phyloP scores from a whole-genome alignment of 2,113 vertebrate genomes.

The Hemicordylus capensis region DNA sequence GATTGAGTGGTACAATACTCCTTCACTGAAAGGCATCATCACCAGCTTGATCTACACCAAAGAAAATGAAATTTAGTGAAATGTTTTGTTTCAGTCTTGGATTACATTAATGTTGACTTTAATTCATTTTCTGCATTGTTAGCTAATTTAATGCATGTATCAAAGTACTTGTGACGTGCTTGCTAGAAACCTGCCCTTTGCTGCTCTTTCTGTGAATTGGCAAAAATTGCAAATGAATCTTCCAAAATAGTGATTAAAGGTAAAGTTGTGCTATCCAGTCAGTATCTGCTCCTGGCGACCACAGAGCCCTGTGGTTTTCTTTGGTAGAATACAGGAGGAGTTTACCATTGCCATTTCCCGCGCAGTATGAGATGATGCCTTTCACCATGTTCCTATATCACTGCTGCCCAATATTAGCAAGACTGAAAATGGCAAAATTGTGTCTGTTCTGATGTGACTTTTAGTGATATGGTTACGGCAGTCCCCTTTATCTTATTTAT shows the following conservation, averaged over 20 bases:
- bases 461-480: too few species aligned
- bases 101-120: neutral
- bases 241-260: neutral
- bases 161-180: neutral
- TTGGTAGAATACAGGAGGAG: too few species aligned
- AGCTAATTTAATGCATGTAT: neutral
- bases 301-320: too few species aligned
- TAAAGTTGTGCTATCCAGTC: too few species aligned
- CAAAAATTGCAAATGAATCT: neutral
- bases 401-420: too few species aligned
- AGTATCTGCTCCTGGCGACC: too few species aligned
- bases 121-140: neutral
- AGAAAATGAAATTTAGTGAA: neutral
- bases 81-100: neutral
- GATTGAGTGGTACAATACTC: neutral
- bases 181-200: conserved; percentile 15
- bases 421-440: neutral
- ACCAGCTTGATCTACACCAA: neutral
- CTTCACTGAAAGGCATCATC: neutral
- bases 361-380: too few species aligned
- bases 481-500: too few species aligned
- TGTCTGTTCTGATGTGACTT: too few species aligned
- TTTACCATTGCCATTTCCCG: too few species aligned
- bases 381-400: too few species aligned
- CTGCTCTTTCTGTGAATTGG: neutral